Evolutionary conservation across 1,140 invertebrate species (phyloP), one percentile per base, ranked within the genome.

Genomic region (Cherax quadricarinatus): DNA sequence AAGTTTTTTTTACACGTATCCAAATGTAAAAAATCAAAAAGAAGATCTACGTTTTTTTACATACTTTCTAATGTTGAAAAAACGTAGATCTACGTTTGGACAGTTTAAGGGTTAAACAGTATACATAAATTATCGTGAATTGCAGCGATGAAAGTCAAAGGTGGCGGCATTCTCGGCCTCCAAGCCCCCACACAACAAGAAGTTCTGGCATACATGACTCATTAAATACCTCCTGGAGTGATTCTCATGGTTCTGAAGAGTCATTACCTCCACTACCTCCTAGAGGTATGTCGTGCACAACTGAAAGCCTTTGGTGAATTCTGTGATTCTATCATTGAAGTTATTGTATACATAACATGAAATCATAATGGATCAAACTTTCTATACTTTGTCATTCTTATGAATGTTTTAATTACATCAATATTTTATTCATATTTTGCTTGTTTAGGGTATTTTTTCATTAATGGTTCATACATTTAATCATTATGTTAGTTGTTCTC

Each of bases 181-280:
- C 91, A 75, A 92, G 91, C 60, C 91, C 91, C 16, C 91, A 66
- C 41, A 48, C 90, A 41, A 57, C 90, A n/a, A 78, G 90, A 53
- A 86, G 79, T 48, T 91, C 86, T 57, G 86, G 57, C 6, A 92
- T 66, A 49, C 91, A 92, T 0, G 91, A 92, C 86, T 92, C 84
- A 53, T 73, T 85, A 53, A 93, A 92, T 87, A 92, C 93, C n/a
- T 92, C 86, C 5, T 92, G 93, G 90, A 92, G 91, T 81, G 93
- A 93, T 81, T 93, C 90, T 73, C 90, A 92, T 75, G 87, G 89
- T 49, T 93, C 93, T 21, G 86, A 93, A n/a, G 93, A 93, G 66
- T 92, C 93, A 51, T 84, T 94, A 5, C 94, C 94, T 14, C 94
- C 94, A 30, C 60, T 94, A 9, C 89, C 92, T 48, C 90, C 90